phyloP scores from a whole-genome alignment of 1,140 invertebrate species.

The Dinoponera quadriceps region DNA sequence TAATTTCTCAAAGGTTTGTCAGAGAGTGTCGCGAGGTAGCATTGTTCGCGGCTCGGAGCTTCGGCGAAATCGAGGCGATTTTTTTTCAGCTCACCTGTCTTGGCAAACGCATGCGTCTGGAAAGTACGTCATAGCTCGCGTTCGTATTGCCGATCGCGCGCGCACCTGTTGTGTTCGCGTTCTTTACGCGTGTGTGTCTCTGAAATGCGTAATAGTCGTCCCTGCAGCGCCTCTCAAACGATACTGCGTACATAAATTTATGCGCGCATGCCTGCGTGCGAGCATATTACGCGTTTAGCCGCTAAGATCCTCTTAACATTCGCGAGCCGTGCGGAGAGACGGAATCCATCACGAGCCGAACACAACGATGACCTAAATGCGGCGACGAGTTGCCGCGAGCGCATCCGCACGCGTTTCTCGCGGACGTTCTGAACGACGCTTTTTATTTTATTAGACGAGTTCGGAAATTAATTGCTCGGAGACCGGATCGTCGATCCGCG shows the following conservation, averaged over 20 bases:
- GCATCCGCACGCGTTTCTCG: not conserved
- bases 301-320: slow-evolving; percentile 59
- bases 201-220: not conserved
- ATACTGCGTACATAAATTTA: slow-evolving; percentile 40
- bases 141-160: slow-evolving; percentile 8
- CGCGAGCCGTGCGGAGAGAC: slow-evolving; percentile 53
- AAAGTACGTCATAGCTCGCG: slow-evolving; percentile 22
- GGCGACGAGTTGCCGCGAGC: slow-evolving; percentile 36
- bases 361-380: slow-evolving; percentile 67
- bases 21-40: not conserved
- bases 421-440: not conserved
- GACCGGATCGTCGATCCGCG: too few species aligned
- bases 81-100: slow-evolving; percentile 64
- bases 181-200: slow-evolving; percentile 1
- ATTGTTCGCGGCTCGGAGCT: slow-evolving; percentile 16
- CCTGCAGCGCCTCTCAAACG: not conserved
- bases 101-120: slow-evolving; percentile 56
- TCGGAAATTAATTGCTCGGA: slow-evolving; percentile 1
- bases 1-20: too few species aligned
- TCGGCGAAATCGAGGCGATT: slow-evolving; percentile 17
- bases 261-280: slow-evolving; percentile 46
- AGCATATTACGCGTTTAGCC: slow-evolving; percentile 27
- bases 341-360: slow-evolving; percentile 50
- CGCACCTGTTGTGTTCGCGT: slow-evolving; percentile 69
- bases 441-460: slow-evolving; percentile 3